These are phyloP conservation scores for Empis livida DNA, from an alignment of 2,888 invertebrate genomes.

Conservation along the genomic window DNA sequence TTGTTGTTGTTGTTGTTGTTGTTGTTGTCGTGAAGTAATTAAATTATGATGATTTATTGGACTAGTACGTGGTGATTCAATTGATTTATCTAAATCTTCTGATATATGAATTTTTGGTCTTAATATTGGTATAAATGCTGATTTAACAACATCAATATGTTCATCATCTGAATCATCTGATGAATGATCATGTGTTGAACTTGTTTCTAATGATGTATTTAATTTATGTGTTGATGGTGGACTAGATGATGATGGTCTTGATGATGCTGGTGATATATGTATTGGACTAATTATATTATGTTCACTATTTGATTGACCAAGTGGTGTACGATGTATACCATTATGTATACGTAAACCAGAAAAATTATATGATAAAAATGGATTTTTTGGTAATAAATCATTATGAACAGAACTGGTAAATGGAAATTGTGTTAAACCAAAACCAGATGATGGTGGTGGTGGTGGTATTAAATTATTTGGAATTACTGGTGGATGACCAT, in stretches of 20 bases:
- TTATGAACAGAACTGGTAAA: constrained; percentile 36
- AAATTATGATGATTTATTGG: constrained; percentile 12
- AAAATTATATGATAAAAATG: constrained; percentile 46
- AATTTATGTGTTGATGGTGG: constrained; percentile 23
- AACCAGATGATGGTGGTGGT: constrained; percentile 31
- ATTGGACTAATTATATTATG: constrained; percentile 12
- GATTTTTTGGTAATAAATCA: constrained; percentile 41
- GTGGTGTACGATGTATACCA: constrained; percentile 9
- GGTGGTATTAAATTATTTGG: constrained; percentile 39
- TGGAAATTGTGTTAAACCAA: constrained; percentile 41
- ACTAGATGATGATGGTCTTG: constrained; percentile 31
- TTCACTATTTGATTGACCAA: constrained; percentile 19
- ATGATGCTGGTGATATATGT: constrained; percentile 33
- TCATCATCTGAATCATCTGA: constrained; percentile 56
- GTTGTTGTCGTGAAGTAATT: constrained; percentile 27
- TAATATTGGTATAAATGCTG: constrained; percentile 55
- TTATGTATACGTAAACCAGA: constrained; percentile 28
- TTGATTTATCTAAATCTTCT: constrained; percentile 26
- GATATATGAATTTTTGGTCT: constrained; percentile 29
- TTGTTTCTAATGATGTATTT: constrained; percentile 47
- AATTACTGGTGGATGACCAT: not conserved
- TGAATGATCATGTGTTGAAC: constrained; percentile 43
- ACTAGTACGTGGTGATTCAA: constrained; percentile 23
- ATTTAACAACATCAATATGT: constrained; percentile 61
- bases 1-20: constrained; percentile 39